Percentiles rank a stretch among this genome's conserved stretches.
Conservation (phyloP, 1,140 invertebrate species). For the Oryzaephilus surinamensis region DNA sequence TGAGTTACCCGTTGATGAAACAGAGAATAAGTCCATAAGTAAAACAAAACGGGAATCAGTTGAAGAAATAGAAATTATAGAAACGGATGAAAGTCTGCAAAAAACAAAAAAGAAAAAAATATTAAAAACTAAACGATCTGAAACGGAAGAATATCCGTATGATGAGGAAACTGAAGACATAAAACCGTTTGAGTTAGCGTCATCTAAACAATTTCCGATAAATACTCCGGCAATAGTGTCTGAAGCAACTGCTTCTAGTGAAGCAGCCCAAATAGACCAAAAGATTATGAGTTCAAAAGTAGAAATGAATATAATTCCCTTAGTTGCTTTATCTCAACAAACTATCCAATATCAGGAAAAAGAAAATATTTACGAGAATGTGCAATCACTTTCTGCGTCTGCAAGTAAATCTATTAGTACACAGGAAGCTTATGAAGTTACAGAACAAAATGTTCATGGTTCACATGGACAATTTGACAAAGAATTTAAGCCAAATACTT, state of each 20-base stretch:
- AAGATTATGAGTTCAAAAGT: not conserved
- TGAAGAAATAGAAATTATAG: slow-evolving; percentile 33
- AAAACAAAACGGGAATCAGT: slow-evolving; percentile 35
- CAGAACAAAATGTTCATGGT: slow-evolving; percentile 3
- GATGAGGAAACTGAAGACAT: slow-evolving; percentile 1
- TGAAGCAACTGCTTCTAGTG: slow-evolving; percentile 40
- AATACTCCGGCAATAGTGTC: slow-evolving; percentile 37
- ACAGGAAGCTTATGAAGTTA: slow-evolving; percentile 5
- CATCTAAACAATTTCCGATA: slow-evolving; percentile 24
- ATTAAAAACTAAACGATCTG: slow-evolving; percentile 2
- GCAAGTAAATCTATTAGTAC: not conserved
- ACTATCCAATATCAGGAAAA: slow-evolving; percentile 3
- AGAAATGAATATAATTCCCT: slow-evolving; percentile 4
- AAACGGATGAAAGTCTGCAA: slow-evolving; percentile 1
- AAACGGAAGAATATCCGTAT: too few relatives aligned
- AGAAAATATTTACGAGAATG: not conserved
- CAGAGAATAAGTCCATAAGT: slow-evolving; percentile 36
- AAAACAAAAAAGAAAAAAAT: slow-evolving; percentile 2
- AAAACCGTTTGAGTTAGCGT: not conserved
- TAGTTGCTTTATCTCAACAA: slow-evolving; percentile 4
- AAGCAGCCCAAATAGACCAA: slow-evolving; percentile 38
- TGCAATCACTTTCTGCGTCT: not conserved
- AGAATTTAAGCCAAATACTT: slow-evolving; percentile 2
- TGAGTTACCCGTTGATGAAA: slow-evolving; percentile 32
- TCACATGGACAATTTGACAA: not conserved